phyloP scores from a whole-genome alignment of 2,888 invertebrate species.

The Rhimphoctona megacephalus region DNA sequence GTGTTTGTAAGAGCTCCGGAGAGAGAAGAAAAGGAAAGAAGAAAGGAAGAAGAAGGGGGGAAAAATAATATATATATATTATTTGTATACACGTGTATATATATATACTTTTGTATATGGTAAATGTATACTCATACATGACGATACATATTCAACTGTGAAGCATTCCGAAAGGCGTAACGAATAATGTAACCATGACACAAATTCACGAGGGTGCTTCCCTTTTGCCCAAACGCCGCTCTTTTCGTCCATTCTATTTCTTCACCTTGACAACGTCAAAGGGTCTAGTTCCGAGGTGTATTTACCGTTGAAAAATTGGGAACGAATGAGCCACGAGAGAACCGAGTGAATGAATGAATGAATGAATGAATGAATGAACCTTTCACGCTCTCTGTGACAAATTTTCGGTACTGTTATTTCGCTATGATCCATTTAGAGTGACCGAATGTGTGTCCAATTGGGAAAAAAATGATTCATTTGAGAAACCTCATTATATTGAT shows the following conservation, averaged over 20 bases:
- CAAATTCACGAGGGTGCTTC: slow-evolving; percentile 54
- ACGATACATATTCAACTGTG: slow-evolving; percentile 12
- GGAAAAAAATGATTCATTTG: neutral
- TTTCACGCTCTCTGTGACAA: slow-evolving; percentile 18
- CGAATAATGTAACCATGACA: slow-evolving; percentile 62
- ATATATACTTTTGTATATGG: neutral
- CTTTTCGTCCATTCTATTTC: slow-evolving; percentile 4
- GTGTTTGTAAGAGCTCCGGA: slow-evolving; percentile 33
- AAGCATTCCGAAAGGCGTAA: slow-evolving; percentile 36
- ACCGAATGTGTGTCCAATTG: neutral
- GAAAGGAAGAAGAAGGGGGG: neutral
- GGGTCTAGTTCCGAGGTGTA: neutral
- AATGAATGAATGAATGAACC: slow-evolving; percentile 16
- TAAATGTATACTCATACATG: neutral
- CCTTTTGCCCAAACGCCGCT: slow-evolving; percentile 32
- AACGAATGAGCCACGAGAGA: slow-evolving; percentile 31
- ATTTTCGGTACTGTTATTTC: slow-evolving; percentile 17
- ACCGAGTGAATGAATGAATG: slow-evolving; percentile 16
- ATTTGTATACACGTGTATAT: neutral
- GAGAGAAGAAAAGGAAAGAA: neutral
- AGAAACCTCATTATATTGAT: neutral
- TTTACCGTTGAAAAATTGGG: slow-evolving; percentile 48
- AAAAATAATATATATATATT: neutral
- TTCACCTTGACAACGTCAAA: slow-evolving; percentile 23
- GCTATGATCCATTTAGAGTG: neutral